phyloP scores from a whole-genome alignment of 2,888 invertebrate species.

The Athalia cordata region DNA sequence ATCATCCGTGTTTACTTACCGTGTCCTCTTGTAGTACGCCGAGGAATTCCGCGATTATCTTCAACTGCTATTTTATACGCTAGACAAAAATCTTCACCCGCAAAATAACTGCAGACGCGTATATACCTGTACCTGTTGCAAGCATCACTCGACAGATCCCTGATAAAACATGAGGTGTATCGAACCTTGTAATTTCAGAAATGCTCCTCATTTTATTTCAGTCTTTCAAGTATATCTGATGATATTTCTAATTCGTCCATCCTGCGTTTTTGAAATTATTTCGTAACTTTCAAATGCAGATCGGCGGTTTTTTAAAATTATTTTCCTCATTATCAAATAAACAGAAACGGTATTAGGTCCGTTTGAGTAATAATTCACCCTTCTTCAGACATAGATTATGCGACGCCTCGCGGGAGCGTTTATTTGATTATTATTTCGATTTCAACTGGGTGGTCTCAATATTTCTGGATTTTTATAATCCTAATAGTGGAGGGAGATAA shows the following conservation, averaged over 20 bases:
- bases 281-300: no score
- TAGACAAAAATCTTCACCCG: slow-evolving; percentile 2
- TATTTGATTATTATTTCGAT: slow-evolving; percentile 40
- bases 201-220: no score
- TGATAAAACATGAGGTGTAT: no score
- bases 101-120: background rate
- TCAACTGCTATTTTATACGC: background rate
- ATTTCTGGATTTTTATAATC: slow-evolving; percentile 45
- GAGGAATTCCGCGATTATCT: slow-evolving; percentile 3
- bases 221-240: no score
- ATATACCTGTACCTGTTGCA: no score
- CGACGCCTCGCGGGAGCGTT: background rate
- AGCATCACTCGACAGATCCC: no score
- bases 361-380: background rate
- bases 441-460: slow-evolving; percentile 40
- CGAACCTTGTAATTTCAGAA: no score
- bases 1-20: slow-evolving; percentile 1
- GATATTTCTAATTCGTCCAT: no score
- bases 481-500: slow-evolving; percentile 16
- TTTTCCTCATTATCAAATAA: no score
- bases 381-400: background rate
- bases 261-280: no score
- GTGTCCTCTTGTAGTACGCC: background rate
- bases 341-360: background rate
- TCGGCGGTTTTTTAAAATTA: no score